Conservation (phyloP, 1,140 invertebrate species). For the Zelostemma sp. region DNA sequence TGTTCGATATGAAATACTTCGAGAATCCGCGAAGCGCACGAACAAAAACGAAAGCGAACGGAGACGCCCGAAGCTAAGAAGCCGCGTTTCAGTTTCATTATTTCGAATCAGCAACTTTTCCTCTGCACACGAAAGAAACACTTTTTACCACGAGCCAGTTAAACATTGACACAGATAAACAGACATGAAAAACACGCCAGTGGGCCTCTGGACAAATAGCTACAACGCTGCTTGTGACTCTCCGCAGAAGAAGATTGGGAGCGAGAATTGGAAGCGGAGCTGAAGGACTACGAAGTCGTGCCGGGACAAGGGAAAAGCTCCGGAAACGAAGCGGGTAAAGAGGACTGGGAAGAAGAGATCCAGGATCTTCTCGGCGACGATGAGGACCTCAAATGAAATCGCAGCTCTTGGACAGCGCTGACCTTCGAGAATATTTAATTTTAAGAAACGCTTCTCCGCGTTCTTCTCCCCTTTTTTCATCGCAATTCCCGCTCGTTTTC, state of each 20-base stretch:
- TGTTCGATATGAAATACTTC: too few species aligned
- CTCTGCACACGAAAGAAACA: constrained; percentile 23
- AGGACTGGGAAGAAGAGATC: constrained; percentile 73
- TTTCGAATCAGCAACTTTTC: constrained; percentile 48
- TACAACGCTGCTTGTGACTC: constrained; percentile 67
- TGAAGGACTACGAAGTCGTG: constrained; percentile 93
- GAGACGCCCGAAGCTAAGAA: too few species aligned
- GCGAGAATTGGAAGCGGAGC: constrained; percentile 90
- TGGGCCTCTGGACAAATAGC: constrained; percentile 60
- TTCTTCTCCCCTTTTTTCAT: neutral
- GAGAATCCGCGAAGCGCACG: too few species aligned
- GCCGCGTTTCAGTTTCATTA: too few species aligned
- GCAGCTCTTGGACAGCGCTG: neutral
- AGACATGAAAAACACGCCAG: constrained; percentile 37
- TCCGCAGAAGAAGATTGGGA: constrained; percentile 91
- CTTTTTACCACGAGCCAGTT: constrained; percentile 32
- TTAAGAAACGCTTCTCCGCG: neutral
- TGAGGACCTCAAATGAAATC: constrained; percentile 65
- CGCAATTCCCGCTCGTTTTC: too few species aligned
- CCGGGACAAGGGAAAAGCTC: constrained; percentile 52
- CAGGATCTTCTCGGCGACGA: constrained; percentile 73
- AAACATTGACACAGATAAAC: constrained; percentile 10
- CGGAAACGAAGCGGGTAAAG: constrained; percentile 55
- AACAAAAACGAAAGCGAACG: too few species aligned
- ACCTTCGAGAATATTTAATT: too few species aligned